A percentile compares a stretch with the other conserved stretches of the same genome.
Conservation (phyloP, 2,797 vertebrate genomes). For the Parambassis ranga region DNA sequence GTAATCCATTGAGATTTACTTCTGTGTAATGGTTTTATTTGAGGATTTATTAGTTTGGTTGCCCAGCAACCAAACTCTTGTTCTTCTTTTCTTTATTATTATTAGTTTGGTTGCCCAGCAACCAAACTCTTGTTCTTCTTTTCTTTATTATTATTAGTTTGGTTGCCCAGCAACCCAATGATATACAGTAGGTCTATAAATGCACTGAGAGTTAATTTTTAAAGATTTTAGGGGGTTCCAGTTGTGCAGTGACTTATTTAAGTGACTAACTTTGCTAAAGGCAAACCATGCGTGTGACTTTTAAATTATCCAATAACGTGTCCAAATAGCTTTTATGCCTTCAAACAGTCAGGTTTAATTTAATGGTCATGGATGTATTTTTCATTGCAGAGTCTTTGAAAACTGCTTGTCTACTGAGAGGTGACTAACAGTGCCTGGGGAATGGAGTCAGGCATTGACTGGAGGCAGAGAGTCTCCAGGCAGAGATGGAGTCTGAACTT, state of each 20-base stretch:
- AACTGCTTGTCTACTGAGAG: constrained; percentile 23
- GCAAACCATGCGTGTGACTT: constrained; percentile 18
- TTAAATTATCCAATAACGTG: constrained; percentile 5
- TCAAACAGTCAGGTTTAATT: constrained; percentile 24
- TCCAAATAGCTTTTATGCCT: constrained; percentile 13
- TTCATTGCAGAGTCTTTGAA: constrained; percentile 28
- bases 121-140: too few relatives aligned
- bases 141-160: too few relatives aligned
- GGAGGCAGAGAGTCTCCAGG: constrained; percentile 38
- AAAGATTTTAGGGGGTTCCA: neutral
- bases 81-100: too few relatives aligned
- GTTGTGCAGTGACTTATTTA: neutral
- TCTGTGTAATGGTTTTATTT: too few relatives aligned
- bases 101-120: too few relatives aligned
- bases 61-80: too few relatives aligned
- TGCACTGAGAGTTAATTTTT: neutral
- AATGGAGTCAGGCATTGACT: constrained; percentile 31
- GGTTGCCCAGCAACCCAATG: too few relatives aligned
- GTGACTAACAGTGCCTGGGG: constrained; percentile 30
- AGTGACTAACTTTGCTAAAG: neutral
- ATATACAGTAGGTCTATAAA: too few relatives aligned
- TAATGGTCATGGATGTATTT: constrained; percentile 23
- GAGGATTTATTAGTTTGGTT: too few relatives aligned
- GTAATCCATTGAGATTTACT: too few relatives aligned
- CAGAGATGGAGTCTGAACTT: constrained; percentile 49